phyloP scores from a whole-genome alignment of 2,888 invertebrate genomes.

The Drosophila mulleri region DNA sequence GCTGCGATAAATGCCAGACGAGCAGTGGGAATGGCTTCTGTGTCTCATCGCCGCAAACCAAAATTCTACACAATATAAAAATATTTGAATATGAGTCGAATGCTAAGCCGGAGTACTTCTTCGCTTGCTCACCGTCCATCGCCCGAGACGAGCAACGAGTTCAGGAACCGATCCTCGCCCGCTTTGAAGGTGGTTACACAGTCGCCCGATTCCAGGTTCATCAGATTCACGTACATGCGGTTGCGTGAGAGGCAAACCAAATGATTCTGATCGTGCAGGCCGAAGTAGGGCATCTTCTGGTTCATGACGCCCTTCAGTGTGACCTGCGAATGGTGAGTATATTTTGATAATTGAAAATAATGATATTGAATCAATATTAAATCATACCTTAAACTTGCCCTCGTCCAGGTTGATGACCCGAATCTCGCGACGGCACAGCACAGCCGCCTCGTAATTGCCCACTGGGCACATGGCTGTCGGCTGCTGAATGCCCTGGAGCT shows the following conservation, averaged over 20 bases:
- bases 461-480: constrained; percentile 92
- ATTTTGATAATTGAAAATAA: background rate
- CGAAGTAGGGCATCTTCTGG: constrained; percentile 96
- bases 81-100: background rate
- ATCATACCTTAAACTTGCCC: constrained; percentile 86
- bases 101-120: accelerated
- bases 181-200: constrained; percentile 92
- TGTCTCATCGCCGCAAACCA: constrained; percentile 96
- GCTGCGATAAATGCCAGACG: constrained; percentile 94
- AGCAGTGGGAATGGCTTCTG: constrained; percentile 96
- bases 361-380: background rate
- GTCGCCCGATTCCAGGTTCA: constrained; percentile 91
- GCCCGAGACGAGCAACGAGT: constrained; percentile 94
- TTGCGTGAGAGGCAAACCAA: constrained; percentile 92
- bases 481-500: constrained; percentile 90
- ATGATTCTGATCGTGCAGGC: constrained; percentile 92
- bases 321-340: constrained; percentile 84
- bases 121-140: constrained; percentile 90
- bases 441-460: constrained; percentile 91
- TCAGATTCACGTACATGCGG: constrained; percentile 95
- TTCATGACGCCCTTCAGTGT: constrained; percentile 95
- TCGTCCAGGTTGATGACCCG: constrained; percentile 92
- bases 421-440: constrained; percentile 92
- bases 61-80: constrained; percentile 88
- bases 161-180: constrained; percentile 95